Evolutionary conservation across 2,113 vertebrate genomes (phyloP), one percentile per base, ranked within the genome.

Genomic region (Elachura formosa): DNA sequence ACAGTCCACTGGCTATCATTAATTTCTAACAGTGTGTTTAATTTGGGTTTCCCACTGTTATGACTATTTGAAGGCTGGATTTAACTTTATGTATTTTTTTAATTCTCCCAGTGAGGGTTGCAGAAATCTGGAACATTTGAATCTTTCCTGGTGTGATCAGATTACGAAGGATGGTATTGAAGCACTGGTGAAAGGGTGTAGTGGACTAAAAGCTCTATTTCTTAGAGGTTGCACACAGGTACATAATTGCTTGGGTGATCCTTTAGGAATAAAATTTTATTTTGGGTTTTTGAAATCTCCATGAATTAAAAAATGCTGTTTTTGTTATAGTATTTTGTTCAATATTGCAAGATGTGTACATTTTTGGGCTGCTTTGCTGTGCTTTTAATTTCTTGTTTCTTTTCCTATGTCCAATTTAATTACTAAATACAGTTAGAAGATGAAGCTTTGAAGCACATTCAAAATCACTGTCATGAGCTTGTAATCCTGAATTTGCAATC

Each of bases 71-170:
- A 95, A 95, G 80, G 76, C 84, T 96, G 95, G 96, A 96, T 96
- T 97, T 97, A 96, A 97, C 93, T 93, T 82, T 95, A 90, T 89
- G 83, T 48, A 91, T 69, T 92, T 96, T 96, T 92, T 96, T 94
- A 85, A 89, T 96, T 95, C 90, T 76, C 89, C 88, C 96, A 99
- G 99, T 71, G 99, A 99, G 93, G 98, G 99, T 96, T 99, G 98
- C 98, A 98, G 98, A 93, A 98, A 97, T 98, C 98, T 99, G 97
- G 98, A 99, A 97, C 98, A 98, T 96, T 97, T 99, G 97, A 99
- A 99, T 97, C 98, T 99, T 90, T 99, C 99, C 10, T 99, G 99
- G 99, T 99, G 99, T 81, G 99, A 99, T 96, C 98, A 99, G 98
- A 98, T 99, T 97, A 98, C 98, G 5, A 98, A 99, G 92, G 99